Evolutionary conservation across 2,797 vertebrate genomes (phyloP).

Genomic region (Pantherophis alleghaniensis): DNA sequence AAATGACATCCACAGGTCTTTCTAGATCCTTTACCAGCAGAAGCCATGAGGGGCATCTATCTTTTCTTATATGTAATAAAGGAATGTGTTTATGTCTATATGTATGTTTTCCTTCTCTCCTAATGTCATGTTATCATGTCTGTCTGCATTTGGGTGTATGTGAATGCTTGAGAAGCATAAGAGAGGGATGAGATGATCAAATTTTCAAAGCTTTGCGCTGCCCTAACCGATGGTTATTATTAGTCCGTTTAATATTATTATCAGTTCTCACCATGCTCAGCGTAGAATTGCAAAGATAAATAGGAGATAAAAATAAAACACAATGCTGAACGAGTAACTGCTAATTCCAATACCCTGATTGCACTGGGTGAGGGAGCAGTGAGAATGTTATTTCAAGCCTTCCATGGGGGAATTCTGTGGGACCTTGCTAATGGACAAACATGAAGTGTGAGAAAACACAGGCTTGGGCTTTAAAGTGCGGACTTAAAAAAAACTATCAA

Average conservation of each 20-base stretch:
- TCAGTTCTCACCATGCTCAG: conserved; percentile 38
- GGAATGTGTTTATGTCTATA: not conserved
- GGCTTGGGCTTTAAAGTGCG: conserved; percentile 42
- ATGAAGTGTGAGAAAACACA: conserved; percentile 61
- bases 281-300: conserved; percentile 53
- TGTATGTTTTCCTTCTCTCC: not conserved
- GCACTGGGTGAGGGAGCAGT: conserved; percentile 29
- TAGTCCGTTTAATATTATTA: conserved; percentile 47
- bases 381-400: conserved; percentile 59
- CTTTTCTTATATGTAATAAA: not conserved
- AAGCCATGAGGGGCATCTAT: not conserved
- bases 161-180: not conserved
- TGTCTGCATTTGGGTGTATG: not conserved
- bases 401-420: conserved; percentile 55
- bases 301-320: conserved; percentile 34
- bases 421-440: conserved; percentile 62
- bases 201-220: not conserved
- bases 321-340: conserved; percentile 45
- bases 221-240: conserved; percentile 37
- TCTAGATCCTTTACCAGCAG: not conserved
- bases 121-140: not conserved
- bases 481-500: conserved; percentile 34
- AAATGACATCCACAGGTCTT: not conserved
- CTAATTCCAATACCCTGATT: conserved; percentile 38
- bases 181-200: not conserved